Percentiles rank a stretch among this genome's conserved stretches.
Evolutionary conservation across 2,888 invertebrate species (phyloP).

Genomic region (Synergus japonicus): DNA sequence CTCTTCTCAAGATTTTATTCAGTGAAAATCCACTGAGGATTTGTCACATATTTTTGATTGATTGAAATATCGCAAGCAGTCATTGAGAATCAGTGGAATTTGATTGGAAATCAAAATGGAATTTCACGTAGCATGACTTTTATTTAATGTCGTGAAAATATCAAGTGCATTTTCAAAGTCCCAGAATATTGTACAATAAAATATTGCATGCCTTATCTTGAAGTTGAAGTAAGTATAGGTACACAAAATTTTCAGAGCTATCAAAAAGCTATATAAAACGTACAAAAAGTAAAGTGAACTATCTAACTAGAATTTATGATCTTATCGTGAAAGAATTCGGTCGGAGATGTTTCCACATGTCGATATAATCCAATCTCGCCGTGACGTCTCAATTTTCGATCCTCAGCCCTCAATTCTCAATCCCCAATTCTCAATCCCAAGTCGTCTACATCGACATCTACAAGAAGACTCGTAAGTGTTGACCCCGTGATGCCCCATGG

Average conservation of each 20-base stretch:
- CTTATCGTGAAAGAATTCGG: not conserved
- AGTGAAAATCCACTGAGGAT: too few species aligned
- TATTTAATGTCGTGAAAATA: too few species aligned
- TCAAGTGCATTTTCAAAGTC: too few species aligned
- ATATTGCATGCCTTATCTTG: not conserved
- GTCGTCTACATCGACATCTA: not conserved
- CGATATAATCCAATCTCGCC: constrained; percentile 30
- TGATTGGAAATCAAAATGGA: too few species aligned
- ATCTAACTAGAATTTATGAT: constrained; percentile 5
- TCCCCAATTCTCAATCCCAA: constrained; percentile 21
- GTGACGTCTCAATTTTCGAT: constrained; percentile 18
- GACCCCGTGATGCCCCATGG: constrained; percentile 12
- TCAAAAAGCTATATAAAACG: not conserved
- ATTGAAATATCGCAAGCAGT: too few species aligned
- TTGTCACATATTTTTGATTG: too few species aligned
- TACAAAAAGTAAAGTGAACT: not conserved
- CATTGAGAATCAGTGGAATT: too few species aligned
- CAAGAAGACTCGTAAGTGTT: not conserved
- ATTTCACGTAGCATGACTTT: too few species aligned
- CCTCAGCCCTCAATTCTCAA: constrained; percentile 4
- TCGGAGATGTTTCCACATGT: not conserved
- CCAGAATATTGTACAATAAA: not conserved
- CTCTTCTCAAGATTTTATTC: too few species aligned
- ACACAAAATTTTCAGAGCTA: not conserved
- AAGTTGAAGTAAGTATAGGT: not conserved